These are phyloP conservation scores for Malurus splendens DNA, from an alignment of 2,797 vertebrate genomes.

Conservation along the genomic window DNA sequence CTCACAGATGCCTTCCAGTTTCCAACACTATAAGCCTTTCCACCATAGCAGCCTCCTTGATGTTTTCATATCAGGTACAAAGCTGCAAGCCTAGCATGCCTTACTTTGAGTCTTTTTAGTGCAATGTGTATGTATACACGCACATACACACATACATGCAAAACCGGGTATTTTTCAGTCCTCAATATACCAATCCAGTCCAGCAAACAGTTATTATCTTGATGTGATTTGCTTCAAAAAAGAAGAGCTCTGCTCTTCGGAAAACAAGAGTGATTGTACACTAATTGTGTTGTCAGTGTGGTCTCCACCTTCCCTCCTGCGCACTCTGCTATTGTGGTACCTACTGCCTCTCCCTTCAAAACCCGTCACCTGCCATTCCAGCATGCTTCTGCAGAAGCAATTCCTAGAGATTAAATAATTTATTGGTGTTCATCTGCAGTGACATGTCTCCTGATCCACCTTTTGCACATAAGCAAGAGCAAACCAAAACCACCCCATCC, in stretches of 20 bases:
- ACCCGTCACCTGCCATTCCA: background rate
- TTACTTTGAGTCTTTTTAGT: background rate
- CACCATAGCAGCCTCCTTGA: background rate
- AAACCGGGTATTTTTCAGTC: background rate
- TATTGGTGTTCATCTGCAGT: background rate
- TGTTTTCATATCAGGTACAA: conserved; percentile 13
- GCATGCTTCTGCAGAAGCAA: background rate
- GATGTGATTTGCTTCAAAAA: background rate
- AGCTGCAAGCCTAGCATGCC: background rate
- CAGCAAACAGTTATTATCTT: conserved; percentile 11
- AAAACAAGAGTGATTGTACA: background rate
- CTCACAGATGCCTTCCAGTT: background rate
- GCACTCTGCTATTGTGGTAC: background rate
- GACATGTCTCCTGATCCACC: background rate
- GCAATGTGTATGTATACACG: background rate
- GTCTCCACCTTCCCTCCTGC: background rate
- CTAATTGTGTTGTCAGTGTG: background rate
- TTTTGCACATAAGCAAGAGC: background rate
- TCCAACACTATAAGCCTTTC: background rate
- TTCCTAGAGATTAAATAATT: conserved; percentile 30
- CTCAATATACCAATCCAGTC: background rate
- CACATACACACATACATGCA: accelerated
- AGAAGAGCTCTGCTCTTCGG: background rate
- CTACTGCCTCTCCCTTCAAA: background rate
- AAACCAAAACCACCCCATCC: background rate